A percentile compares a stretch with the other conserved stretches of the same genome.
These are phyloP conservation scores for Saimiri boliviensis DNA, from an alignment of 2,113 vertebrate genomes.

Conservation along the genomic window DNA sequence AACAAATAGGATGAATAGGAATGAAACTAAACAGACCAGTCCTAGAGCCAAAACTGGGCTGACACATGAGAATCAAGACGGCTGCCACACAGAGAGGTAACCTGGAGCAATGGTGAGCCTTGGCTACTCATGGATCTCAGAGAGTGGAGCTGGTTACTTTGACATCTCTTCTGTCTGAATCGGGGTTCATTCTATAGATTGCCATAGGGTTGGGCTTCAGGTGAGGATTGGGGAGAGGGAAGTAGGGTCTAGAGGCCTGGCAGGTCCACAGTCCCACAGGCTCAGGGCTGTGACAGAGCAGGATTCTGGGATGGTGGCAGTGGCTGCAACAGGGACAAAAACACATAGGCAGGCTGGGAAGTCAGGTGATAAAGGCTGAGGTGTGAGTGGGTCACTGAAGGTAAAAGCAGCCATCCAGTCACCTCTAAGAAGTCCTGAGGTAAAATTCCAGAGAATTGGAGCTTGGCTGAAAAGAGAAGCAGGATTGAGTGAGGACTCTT, in stretches of 20 bases:
- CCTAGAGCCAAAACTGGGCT: not conserved
- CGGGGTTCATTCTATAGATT: not conserved
- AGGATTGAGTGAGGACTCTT: not conserved
- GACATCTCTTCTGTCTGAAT: not conserved
- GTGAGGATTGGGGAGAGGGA: not conserved
- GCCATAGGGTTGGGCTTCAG: not conserved
- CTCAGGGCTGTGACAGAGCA: not conserved
- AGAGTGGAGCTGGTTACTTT: not conserved
- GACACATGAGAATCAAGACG: not conserved
- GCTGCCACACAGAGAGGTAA: not conserved
- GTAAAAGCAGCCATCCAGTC: too few species aligned
- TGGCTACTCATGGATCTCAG: not conserved
- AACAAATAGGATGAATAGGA: not conserved
- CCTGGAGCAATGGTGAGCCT: not conserved
- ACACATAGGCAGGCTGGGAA: not conserved
- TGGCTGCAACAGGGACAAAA: not conserved
- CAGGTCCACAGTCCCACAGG: not conserved
- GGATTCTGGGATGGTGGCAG: not conserved
- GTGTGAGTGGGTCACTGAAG: not conserved
- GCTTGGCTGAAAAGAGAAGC: not conserved
- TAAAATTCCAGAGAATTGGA: not conserved
- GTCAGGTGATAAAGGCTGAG: not conserved
- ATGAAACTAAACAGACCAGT: not conserved
- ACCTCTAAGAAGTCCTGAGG: not conserved
- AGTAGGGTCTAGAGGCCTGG: not conserved